Evolutionary conservation across 2,888 invertebrate genomes (phyloP).

Genomic region (Sialis lutaria): DNA sequence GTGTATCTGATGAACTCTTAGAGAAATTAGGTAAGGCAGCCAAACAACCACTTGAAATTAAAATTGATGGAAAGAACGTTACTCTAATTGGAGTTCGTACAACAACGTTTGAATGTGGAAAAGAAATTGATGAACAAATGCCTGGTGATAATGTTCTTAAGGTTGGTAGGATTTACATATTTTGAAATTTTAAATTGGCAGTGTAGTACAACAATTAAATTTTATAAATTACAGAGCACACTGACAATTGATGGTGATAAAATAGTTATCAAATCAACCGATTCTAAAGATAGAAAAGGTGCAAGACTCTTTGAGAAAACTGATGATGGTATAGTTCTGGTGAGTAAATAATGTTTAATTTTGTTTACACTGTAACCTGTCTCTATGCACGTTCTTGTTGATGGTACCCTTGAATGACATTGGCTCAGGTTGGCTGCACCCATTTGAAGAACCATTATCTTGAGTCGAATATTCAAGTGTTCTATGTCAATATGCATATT

Average conservation of each 20-base stretch:
- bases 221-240: conserved; percentile 29
- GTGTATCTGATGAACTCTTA: neutral
- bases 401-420: too few species aligned
- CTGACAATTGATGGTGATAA: conserved; percentile 34
- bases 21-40: neutral
- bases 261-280: conserved; percentile 24
- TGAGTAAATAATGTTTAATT: conserved; percentile 12
- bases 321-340: conserved; percentile 20
- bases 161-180: conserved; percentile 15
- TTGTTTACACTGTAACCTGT: neutral
- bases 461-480: too few species aligned
- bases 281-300: conserved; percentile 20
- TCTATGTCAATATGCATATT: neutral
- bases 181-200: too few species aligned
- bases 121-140: conserved; percentile 47
- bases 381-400: too few species aligned
- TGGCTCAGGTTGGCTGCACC: too few species aligned
- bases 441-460: too few species aligned
- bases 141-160: conserved; percentile 32
- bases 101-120: conserved; percentile 34
- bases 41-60: conserved; percentile 1
- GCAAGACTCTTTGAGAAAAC: conserved; percentile 25
- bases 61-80: neutral
- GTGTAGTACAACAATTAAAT: neutral
- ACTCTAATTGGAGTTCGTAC: neutral